phyloP scores from a whole-genome alignment of 2,888 invertebrate species.

The Orthonevra nobilis region DNA sequence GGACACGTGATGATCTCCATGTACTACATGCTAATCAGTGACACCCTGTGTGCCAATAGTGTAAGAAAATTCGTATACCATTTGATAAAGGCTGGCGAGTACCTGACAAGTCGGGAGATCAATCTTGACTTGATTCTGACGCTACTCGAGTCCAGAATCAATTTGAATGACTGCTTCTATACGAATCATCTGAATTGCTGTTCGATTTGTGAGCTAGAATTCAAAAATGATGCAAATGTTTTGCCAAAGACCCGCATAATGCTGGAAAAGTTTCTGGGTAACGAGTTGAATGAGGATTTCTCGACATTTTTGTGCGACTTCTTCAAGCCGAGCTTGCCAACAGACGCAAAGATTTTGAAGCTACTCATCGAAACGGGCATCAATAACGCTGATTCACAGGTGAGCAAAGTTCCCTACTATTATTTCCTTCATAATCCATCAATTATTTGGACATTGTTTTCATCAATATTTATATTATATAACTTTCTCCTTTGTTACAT shows the following conservation, averaged over 20 bases:
- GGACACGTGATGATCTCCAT: conserved; percentile 94
- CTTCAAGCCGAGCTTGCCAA: conserved; percentile 83
- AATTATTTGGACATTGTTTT: too few relatives aligned
- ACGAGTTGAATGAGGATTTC: conserved; percentile 78
- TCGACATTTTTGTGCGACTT: conserved; percentile 80
- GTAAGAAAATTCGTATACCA: conserved; percentile 88
- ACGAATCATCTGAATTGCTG: conserved; percentile 81
- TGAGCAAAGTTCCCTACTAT: too few relatives aligned
- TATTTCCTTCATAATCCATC: too few relatives aligned
- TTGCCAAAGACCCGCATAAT: conserved; percentile 78
- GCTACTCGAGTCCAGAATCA: conserved; percentile 78
- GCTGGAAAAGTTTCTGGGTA: conserved; percentile 80
- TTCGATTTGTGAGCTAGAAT: conserved; percentile 78
- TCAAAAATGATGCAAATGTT: conserved; percentile 78
- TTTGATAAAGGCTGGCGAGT: conserved; percentile 85
- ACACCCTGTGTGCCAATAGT: conserved; percentile 86
- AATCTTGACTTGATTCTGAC: conserved; percentile 79
- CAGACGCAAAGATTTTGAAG: conserved; percentile 86
- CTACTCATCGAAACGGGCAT: conserved; percentile 89
- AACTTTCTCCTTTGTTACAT: too few relatives aligned
- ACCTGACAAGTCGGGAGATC: conserved; percentile 80
- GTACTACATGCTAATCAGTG: conserved; percentile 88
- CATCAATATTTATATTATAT: too few relatives aligned
- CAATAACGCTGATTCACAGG: conserved; percentile 80
- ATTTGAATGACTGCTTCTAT: conserved; percentile 80